phyloP scores from a whole-genome alignment of 2,888 invertebrate species.

The Eupithecia insigniata region DNA sequence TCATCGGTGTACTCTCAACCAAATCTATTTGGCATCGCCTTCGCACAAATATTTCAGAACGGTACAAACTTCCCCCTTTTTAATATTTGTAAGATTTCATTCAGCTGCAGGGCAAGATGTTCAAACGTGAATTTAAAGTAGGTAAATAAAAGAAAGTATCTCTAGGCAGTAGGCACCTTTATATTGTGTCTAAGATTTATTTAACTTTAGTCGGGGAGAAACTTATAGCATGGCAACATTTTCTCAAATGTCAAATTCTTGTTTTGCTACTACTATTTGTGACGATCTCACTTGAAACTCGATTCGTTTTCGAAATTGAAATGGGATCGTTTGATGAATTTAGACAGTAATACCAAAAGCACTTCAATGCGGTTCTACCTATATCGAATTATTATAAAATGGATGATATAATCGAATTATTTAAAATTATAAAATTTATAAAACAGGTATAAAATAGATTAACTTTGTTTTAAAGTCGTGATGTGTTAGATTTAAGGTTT shows the following conservation, averaged over 20 bases:
- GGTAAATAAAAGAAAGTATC: background rate
- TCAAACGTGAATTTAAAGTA: background rate
- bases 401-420: no score
- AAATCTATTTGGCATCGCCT: no score
- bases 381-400: no score
- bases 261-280: slow-evolving; percentile 35
- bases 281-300: slow-evolving; percentile 17
- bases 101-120: background rate
- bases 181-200: background rate
- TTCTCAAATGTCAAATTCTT: slow-evolving; percentile 47
- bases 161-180: background rate
- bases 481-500: no score
- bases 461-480: no score
- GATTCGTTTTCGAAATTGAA: slow-evolving; percentile 22
- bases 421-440: no score
- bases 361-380: no score
- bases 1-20: no score
- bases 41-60: no score
- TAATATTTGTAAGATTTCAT: no score
- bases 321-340: background rate
- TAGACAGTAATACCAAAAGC: background rate
- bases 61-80: no score
- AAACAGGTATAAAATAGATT: no score
- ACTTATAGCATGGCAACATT: slow-evolving; percentile 49
- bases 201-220: slow-evolving; percentile 7